phyloP scores from a whole-genome alignment of 2,113 vertebrate species.

The Cavia aperea region DNA sequence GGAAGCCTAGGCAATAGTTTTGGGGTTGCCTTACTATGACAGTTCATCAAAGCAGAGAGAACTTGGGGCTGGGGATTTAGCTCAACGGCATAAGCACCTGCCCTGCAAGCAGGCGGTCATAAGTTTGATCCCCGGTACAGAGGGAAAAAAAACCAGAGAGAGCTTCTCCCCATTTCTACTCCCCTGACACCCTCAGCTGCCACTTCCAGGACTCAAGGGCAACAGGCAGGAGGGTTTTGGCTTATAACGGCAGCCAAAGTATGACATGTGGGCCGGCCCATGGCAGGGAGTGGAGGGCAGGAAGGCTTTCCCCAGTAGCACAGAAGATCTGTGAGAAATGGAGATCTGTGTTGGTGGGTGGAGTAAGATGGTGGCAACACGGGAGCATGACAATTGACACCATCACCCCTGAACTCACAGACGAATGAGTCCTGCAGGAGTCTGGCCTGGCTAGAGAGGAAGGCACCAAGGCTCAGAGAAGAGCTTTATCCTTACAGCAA shows the following conservation, averaged over 20 bases:
- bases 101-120: too few species aligned
- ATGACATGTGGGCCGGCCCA: background rate
- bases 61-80: background rate
- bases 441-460: background rate
- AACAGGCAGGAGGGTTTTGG: background rate
- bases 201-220: background rate
- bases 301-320: background rate
- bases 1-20: background rate
- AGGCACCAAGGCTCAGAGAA: background rate
- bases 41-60: background rate
- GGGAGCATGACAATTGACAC: background rate
- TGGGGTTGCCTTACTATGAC: background rate
- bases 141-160: background rate
- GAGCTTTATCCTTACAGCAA: background rate
- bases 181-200: background rate
- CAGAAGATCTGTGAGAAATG: background rate
- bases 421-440: background rate
- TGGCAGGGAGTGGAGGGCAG: background rate
- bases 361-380: background rate
- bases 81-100: too few species aligned
- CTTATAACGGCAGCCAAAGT: background rate
- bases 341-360: background rate
- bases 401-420: background rate
- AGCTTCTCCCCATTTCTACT: background rate
- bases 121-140: too few species aligned